Evolutionary conservation across 2,113 vertebrate genomes (phyloP).

Genomic region (Platysteira castanea): DNA sequence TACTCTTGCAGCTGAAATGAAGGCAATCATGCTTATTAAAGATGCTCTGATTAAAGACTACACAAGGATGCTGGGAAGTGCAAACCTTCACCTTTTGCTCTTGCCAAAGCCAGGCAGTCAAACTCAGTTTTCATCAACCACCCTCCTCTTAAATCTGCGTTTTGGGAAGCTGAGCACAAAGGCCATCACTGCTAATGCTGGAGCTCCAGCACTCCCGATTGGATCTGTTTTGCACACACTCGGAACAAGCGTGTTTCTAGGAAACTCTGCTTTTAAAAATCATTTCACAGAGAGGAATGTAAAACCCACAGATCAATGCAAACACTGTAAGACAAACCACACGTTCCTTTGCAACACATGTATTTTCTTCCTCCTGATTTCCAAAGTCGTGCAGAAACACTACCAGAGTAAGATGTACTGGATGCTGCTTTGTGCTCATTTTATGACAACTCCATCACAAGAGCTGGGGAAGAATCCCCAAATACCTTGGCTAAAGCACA

Average conservation of each 20-base stretch:
- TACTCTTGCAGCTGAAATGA: neutral
- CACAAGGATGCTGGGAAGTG: neutral
- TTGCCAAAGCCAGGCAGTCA: neutral
- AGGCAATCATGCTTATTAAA: neutral
- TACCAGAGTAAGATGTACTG: neutral
- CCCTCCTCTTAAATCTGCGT: neutral
- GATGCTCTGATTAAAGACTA: neutral
- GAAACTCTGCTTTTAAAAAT: neutral
- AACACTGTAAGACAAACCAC: neutral
- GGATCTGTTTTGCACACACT: neutral
- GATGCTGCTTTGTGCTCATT: neutral
- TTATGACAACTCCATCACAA: neutral
- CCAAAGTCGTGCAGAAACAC: neutral
- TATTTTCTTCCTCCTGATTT: neutral
- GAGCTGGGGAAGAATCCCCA: neutral
- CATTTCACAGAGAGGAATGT: neutral
- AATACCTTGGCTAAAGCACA: neutral
- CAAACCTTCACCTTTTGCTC: neutral
- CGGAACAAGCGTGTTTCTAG: rapidly evolving
- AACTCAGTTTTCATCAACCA: neutral
- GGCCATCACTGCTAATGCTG: neutral
- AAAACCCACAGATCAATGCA: neutral
- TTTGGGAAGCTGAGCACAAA: neutral
- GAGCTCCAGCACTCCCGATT: neutral
- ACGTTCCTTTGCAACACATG: neutral